phyloP scores from a whole-genome alignment of 1,140 invertebrate genomes.

The Tetramorium alpestre region DNA sequence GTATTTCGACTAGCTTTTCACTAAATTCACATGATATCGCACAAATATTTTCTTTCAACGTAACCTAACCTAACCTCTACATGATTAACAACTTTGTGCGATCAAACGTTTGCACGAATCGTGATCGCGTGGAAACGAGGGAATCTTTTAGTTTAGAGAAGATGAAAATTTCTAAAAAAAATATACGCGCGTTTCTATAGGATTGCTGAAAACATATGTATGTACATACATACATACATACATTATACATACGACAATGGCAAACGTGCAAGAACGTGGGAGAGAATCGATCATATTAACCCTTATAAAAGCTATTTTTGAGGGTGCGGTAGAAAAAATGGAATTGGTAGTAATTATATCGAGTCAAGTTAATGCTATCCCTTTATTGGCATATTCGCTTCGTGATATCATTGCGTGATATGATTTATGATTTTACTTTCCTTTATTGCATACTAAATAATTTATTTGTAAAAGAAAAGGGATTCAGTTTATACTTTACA shows the following conservation, averaged over 20 bases:
- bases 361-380: not conserved
- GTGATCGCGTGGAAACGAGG: no score
- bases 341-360: constrained; percentile 19
- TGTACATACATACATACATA: no score
- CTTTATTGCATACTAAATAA: not conserved
- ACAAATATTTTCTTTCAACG: no score
- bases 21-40: no score
- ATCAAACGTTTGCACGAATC: no score
- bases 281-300: constrained; percentile 16
- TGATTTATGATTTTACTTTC: constrained; percentile 1
- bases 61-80: no score
- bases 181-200: not conserved
- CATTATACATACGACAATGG: no score
- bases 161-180: no score
- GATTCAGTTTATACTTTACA: not conserved
- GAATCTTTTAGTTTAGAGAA: no score
- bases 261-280: not conserved
- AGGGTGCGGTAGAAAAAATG: constrained; percentile 10
- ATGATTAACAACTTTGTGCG: no score
- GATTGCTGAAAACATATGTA: not conserved
- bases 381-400: not conserved
- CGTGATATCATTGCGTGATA: not conserved
- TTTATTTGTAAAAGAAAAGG: not conserved
- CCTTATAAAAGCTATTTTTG: constrained; percentile 24
- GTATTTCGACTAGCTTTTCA: no score